Conservation (phyloP, 2,888 invertebrate species). For the Nycteola revayana region DNA sequence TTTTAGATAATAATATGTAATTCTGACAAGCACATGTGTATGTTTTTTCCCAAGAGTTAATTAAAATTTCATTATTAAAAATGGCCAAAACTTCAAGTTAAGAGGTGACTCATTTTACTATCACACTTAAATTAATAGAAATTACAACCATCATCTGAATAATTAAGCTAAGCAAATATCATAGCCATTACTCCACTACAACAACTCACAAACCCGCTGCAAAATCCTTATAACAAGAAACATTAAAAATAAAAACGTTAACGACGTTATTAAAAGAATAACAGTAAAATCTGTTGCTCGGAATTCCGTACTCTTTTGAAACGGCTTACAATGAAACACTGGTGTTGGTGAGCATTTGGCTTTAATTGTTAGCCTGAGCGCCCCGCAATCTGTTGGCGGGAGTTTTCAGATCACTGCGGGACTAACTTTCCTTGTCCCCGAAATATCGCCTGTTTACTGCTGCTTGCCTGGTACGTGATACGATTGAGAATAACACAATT, state of each 20-base stretch:
- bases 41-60: too few relatives aligned
- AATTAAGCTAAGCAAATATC: too few relatives aligned
- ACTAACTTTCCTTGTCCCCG: constrained; percentile 52
- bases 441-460: constrained; percentile 55
- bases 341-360: constrained; percentile 50
- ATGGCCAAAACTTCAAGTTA: too few relatives aligned
- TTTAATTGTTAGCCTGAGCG: constrained; percentile 49
- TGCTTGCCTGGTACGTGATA: constrained; percentile 48
- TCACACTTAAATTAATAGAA: too few relatives aligned
- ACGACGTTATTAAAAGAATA: constrained; percentile 38
- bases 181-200: too few relatives aligned
- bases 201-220: not conserved
- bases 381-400: constrained; percentile 39
- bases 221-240: constrained; percentile 23
- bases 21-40: too few relatives aligned
- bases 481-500: constrained; percentile 51
- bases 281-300: constrained; percentile 40
- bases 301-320: constrained; percentile 43
- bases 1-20: too few relatives aligned
- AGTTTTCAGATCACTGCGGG: constrained; percentile 22
- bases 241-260: constrained; percentile 31
- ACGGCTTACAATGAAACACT: constrained; percentile 46
- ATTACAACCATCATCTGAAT: too few relatives aligned
- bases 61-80: too few relatives aligned
- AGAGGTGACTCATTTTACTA: too few relatives aligned